These are phyloP conservation scores for Acanthurus leucopareius DNA, from an alignment of 2,797 vertebrate genomes.

Conservation along the genomic window DNA sequence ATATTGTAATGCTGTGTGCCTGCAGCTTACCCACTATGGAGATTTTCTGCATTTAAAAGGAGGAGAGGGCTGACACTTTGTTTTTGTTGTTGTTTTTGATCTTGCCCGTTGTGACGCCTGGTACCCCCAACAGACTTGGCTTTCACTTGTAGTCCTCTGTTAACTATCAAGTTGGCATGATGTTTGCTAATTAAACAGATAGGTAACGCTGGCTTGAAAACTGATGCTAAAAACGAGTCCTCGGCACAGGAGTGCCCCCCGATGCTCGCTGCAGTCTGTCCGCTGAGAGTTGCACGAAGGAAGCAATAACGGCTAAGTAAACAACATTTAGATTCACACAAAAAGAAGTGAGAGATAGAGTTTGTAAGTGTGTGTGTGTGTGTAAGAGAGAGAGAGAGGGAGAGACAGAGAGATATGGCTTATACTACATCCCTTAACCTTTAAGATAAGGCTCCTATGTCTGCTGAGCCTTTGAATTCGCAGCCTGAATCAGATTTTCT, in stretches of 20 bases:
- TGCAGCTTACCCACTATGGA: slow-evolving; percentile 50
- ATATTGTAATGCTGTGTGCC: slow-evolving; percentile 51
- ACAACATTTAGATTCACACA: slow-evolving; percentile 44
- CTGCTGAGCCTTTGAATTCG: slow-evolving; percentile 31
- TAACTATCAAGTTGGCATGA: slow-evolving; percentile 65
- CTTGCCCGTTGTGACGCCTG: slow-evolving; percentile 49
- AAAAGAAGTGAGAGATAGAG: not conserved
- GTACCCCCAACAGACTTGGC: slow-evolving; percentile 61
- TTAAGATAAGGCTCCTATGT: slow-evolving; percentile 12
- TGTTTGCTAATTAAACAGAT: slow-evolving; percentile 71
- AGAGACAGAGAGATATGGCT: slow-evolving; percentile 24
- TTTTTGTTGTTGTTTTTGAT: slow-evolving; percentile 69
- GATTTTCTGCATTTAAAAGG: slow-evolving; percentile 55
- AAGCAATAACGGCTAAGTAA: slow-evolving; percentile 54
- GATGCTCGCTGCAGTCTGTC: slow-evolving; percentile 29
- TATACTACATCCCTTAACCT: slow-evolving; percentile 22
- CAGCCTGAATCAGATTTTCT: slow-evolving; percentile 33
- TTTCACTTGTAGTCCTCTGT: slow-evolving; percentile 57
- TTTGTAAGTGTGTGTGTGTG: slow-evolving; percentile 20
- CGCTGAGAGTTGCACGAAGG: slow-evolving; percentile 37
- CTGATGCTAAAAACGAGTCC: slow-evolving; percentile 42
- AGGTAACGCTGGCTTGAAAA: slow-evolving; percentile 51
- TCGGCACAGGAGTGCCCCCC: slow-evolving; percentile 10
- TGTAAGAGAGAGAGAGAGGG: slow-evolving; percentile 12
- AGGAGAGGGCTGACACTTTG: slow-evolving; percentile 30